A percentile compares a stretch with the other conserved stretches of the same genome.
These are phyloP conservation scores for Pristionchus pacificus DNA, from an alignment of 1,140 invertebrate genomes.

Conservation along the genomic window DNA sequence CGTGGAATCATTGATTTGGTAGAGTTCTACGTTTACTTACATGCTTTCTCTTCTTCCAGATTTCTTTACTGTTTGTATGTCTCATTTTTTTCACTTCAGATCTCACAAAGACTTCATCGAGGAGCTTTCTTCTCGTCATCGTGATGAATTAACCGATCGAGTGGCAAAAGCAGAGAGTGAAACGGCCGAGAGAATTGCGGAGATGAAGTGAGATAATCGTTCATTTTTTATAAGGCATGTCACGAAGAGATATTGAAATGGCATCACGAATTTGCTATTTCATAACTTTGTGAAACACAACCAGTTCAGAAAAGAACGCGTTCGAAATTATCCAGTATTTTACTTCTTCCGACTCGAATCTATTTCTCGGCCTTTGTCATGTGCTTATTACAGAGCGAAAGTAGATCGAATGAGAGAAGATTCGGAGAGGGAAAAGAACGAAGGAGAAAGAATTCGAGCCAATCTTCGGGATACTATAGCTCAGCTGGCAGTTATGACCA, in stretches of 20 bases:
- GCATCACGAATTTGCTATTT: too few species aligned
- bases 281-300: too few species aligned
- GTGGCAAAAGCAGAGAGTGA: not conserved
- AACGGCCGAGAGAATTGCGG: not conserved
- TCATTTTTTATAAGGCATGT: too few species aligned
- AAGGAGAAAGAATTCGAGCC: not conserved
- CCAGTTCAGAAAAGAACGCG: too few species aligned
- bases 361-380: too few species aligned
- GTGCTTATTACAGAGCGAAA: not conserved
- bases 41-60: too few species aligned
- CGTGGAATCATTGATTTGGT: too few species aligned
- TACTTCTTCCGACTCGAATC: too few species aligned
- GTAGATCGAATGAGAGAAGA: not conserved
- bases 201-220: not conserved
- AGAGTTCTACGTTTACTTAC: too few species aligned
- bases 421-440: not conserved
- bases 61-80: too few species aligned
- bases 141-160: conserved; percentile 19
- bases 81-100: conserved; percentile 13
- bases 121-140: conserved; percentile 16
- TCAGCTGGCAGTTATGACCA: not conserved
- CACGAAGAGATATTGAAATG: too few species aligned
- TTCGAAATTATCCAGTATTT: too few species aligned
- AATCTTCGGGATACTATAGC: not conserved
- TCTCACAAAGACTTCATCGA: conserved; percentile 26